Base-by-base conservation (phyloP, 1,140 invertebrate genomes). In the Achroia grisella region DNA sequence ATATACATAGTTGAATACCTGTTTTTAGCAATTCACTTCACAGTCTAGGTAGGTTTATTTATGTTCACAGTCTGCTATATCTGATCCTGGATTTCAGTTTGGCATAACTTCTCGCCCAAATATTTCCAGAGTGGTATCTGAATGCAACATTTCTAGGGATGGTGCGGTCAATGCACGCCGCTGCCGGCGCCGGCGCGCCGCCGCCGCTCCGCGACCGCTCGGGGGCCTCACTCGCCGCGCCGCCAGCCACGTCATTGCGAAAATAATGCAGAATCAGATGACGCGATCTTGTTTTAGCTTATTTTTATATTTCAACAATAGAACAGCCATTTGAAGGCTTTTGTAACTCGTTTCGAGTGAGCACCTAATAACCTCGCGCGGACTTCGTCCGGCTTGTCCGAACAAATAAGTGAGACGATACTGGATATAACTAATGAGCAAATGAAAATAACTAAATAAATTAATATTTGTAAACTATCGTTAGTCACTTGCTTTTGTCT, bases 241-340 rank as follows among this genome's bases (percentile, higher is more conserved):
- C 56, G 13, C 34, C 35, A 37, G 12, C 13, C 15, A 17, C 17
- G 8, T 15, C 4, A 62, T 65, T 62, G 64, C 67, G 61, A 68
- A 77, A 72, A 72, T 71, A 71, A 67, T 74, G 66, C 66, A 74
- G 52, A 54, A 54, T 34, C 23, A 46, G 23, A 53, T 49, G 47
- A 48, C 64, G 58, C 49, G 48, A 53, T 42, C 42, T 52, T 57
- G 49, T 65, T 71, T 67, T 62, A 56, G 48, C 43, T 44, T 58
- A 51, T 58, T 60, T 63, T 64, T 62, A 55, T 52, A 49, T 48
- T 33, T 56, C 55, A 63, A 48, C 55, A 44, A 27, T 27, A 17
- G 41, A 33, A 15, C 17, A 23, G 33, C 11, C 10, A 39, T 13
- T 23, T 23, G 30, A 40, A 40, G 31, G 14, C 31, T 43, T 34